Percentiles rank a stretch among this genome's conserved stretches.
phyloP scores from a whole-genome alignment of 2,797 vertebrate genomes.

The Melopsittacus undulatus region DNA sequence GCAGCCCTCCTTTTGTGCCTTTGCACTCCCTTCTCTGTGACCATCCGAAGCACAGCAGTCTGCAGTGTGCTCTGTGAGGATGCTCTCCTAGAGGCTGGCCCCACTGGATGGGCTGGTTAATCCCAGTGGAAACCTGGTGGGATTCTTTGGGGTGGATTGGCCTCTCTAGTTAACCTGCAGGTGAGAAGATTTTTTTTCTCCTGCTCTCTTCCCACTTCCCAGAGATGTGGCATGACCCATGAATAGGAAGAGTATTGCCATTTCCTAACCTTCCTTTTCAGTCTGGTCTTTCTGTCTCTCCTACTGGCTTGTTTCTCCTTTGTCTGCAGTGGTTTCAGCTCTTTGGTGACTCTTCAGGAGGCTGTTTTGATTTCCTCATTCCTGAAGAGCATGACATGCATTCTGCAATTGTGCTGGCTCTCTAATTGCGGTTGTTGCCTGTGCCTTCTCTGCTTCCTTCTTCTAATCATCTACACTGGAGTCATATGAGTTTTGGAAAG shows the following conservation, averaged over 20 bases:
- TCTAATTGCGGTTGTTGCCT: neutral
- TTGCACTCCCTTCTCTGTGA: neutral
- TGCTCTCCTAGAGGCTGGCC: neutral
- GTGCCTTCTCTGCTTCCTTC: neutral
- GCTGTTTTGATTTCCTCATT: neutral
- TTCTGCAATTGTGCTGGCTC: neutral
- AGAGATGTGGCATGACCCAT: neutral
- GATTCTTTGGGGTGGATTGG: neutral
- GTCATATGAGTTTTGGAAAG: neutral
- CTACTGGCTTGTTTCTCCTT: neutral
- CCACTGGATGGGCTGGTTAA: neutral
- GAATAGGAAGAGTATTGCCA: neutral
- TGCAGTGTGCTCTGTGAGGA: neutral
- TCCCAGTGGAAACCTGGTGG: neutral
- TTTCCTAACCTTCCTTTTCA: neutral
- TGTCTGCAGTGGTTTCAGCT: neutral
- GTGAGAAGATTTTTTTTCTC: neutral
- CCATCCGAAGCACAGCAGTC: neutral
- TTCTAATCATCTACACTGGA: neutral
- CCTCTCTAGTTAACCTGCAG: constrained; percentile 1
- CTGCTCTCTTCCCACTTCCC: neutral
- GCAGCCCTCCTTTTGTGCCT: neutral
- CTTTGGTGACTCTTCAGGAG: neutral
- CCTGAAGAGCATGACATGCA: neutral
- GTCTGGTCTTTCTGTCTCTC: neutral